phyloP scores from a whole-genome alignment of 2,888 invertebrate species.

The Eilema caniola region DNA sequence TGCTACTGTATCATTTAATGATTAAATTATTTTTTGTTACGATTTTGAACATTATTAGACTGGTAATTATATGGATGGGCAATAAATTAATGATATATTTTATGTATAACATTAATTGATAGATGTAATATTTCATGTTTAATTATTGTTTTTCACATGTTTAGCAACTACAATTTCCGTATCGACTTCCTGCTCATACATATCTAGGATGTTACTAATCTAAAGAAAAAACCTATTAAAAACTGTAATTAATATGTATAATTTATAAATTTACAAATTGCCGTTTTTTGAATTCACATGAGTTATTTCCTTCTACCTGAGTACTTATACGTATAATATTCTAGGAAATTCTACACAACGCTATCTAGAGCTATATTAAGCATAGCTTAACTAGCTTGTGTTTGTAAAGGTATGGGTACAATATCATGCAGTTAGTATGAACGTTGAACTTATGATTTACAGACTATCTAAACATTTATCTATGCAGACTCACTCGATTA shows the following conservation, averaged over 20 bases:
- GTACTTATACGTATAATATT: too few relatives aligned
- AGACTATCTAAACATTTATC: not conserved
- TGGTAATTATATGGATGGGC: conserved; percentile 10
- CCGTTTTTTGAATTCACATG: not conserved
- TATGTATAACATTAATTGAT: conserved; percentile 14
- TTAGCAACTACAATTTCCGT: conserved; percentile 12
- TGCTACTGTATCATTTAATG: conserved; percentile 43
- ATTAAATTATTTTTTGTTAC: conserved; percentile 22
- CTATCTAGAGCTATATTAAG: too few relatives aligned
- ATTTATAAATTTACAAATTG: not conserved
- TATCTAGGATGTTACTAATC: not conserved
- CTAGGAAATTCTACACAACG: too few relatives aligned
- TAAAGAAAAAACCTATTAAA: not conserved
- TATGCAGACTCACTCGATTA: not conserved
- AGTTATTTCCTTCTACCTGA: not conserved
- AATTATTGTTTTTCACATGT: not conserved
- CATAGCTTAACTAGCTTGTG: not conserved
- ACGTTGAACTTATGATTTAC: too few relatives aligned
- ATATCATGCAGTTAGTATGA: not conserved
- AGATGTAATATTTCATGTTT: conserved; percentile 5
- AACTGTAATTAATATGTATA: not conserved
- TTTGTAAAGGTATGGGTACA: too few relatives aligned
- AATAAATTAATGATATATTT: conserved; percentile 14
- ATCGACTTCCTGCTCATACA: conserved; percentile 5
- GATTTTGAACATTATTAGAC: not conserved